Conservation (phyloP, 2,888 invertebrate genomes). For the Amphimallon solstitiale region DNA sequence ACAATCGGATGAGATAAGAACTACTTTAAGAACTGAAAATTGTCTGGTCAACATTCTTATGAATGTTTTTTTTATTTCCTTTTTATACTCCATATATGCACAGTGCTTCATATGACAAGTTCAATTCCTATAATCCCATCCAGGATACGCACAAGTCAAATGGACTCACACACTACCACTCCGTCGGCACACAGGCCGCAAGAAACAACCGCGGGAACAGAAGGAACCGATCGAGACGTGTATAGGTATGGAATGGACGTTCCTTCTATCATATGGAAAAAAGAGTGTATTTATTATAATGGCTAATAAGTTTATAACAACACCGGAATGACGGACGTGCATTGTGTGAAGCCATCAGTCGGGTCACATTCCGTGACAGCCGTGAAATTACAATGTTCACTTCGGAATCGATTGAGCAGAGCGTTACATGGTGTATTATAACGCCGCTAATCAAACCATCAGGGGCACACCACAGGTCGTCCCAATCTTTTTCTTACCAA, state of each 20-base stretch:
- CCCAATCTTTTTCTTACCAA: constrained; percentile 11
- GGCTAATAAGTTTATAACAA: constrained; percentile 60
- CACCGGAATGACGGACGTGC: constrained; percentile 57
- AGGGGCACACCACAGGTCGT: constrained; percentile 33
- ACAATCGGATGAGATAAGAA: no score
- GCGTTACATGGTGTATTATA: constrained; percentile 61
- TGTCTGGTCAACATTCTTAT: no score
- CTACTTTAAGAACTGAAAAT: no score
- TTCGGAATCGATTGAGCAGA: constrained; percentile 62
- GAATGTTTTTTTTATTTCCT: no score
- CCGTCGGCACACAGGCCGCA: no score
- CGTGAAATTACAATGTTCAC: constrained; percentile 64
- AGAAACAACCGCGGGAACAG: background rate
- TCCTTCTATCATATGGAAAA: background rate
- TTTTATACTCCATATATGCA: no score
- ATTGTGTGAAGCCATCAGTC: constrained; percentile 60
- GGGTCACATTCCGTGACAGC: constrained; percentile 62
- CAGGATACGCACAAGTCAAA: no score
- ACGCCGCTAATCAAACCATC: constrained; percentile 39
- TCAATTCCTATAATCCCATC: no score
- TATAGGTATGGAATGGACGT: background rate
- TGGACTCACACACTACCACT: no score
- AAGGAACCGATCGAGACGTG: background rate
- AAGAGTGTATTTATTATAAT: constrained; percentile 49
- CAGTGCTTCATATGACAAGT: no score